Evolutionary conservation across 2,113 vertebrate species (phyloP), one percentile per base, ranked within the genome.

Genomic region (Limnothrissa miodon): DNA sequence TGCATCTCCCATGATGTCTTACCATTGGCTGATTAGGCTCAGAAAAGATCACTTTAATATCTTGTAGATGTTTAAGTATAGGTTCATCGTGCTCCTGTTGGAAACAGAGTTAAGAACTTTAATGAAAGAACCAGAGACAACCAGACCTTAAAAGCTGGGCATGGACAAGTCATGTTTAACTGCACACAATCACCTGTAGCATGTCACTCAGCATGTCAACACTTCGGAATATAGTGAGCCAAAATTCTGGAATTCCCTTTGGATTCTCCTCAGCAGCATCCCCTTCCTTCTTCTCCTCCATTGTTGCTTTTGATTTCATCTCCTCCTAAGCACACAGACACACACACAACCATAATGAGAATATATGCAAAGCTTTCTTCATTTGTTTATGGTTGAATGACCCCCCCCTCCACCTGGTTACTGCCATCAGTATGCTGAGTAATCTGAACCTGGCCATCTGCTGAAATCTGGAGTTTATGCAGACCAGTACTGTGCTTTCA

Each of bases 141-240:
- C 17, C 11, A 9, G 15, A 42, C 42, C 29, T 33, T 39, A 13
- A 5, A 74, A 36, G 9, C 15, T 13, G 33, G 13, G 11, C 25
- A 33, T 33, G 10, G 15, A 29, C 66, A 74, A 17, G 59, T 29
- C n/a, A 25, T 29, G 59, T 74, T 74, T 74, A 13, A 36, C 0
- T n/a, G 0, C 44, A 4, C 46, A 45, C 19, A 59, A 29, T 70
- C 91, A 99, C 98, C 95, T 99, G 97, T 42, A 99, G 94, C 92
- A 99, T 93, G 90, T 99, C 98, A 82, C 96, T 98, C 84, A 99
- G 93, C 97, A 99, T 99, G 89, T 99, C 98, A 90, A 99, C 98
- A 1, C 96, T 99, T 89, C 96, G 97, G 90, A 99, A 99, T 90
- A 99, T 97, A 78, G 97, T 98, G 79, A 98, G 96, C 98, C 98